Evolutionary conservation across 2,113 vertebrate species (phyloP), one percentile per base, ranked within the genome.

Genomic region (Bungarus multicinctus): DNA sequence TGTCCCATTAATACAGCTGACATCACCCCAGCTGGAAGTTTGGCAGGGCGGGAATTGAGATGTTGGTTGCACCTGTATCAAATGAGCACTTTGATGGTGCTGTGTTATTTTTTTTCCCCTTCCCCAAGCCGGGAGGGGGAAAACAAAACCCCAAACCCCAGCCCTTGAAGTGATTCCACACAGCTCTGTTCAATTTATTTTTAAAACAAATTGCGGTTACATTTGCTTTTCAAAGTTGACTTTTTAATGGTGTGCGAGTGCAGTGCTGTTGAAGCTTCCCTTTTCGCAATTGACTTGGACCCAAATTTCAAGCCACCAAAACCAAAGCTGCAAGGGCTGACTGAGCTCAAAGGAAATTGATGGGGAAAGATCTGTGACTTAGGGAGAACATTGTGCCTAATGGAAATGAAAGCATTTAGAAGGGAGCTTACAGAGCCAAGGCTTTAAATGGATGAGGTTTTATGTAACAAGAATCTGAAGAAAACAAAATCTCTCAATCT

Each of bases 221-320:
- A n/a, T 57, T 94, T 93, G n/a, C 87, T 95, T 94, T 96, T 85
- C 74, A 93, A 94, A 92, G 27, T 22, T 92, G 94, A 45, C 81
- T 87, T 92, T 95, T 94, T 94, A 50, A 89, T 50, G 60, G 74
- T 1, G 30, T 92, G 57, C 64, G 93, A 95, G 34, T 91, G 94
- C 27, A 64, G 53, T 94, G 2, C 74, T 94, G 87, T 60, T 95
- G 91, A 2, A 88, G 3, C 1, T 25, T 87, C 94, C 64, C 92
- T 91, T 91, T 64, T 50, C 6, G 58, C 22, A 85, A n/a, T 93
- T 91, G 94, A 93, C 3, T 57, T 55, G 20, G n/a, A 93, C 34
- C 58, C 14, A 91, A 1, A 60, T 86, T 43, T 87, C 30, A 30
- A 90, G 88, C n/a, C 27, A 43, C 6, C 91, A 81, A 95, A 96